Conservation (phyloP, 1,140 invertebrate species). For the Pachypeltis micranthus region DNA sequence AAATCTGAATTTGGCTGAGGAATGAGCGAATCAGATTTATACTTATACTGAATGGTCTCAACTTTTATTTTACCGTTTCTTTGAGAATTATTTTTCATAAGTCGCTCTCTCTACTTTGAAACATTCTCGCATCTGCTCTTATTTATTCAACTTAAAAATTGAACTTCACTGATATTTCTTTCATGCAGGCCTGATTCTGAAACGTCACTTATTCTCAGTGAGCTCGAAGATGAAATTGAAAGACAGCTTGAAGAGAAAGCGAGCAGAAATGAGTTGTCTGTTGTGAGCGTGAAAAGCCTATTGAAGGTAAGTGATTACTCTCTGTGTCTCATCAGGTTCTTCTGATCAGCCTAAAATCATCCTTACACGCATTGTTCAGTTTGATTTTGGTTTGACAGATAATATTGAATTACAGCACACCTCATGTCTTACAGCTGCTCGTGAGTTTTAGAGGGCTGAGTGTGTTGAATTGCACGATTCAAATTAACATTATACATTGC, state of each 20-base stretch:
- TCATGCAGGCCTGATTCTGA: no score
- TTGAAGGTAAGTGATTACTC: conserved; percentile 32
- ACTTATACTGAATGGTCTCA: no score
- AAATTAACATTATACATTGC: no score
- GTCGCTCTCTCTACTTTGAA: no score
- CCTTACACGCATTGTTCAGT: neutral
- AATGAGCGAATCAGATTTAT: no score
- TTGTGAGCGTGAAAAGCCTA: conserved; percentile 54
- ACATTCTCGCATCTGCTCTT: no score
- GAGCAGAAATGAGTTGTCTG: conserved; percentile 49
- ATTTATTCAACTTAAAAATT: no score
- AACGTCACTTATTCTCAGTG: conserved; percentile 11
- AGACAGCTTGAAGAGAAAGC: conserved; percentile 51
- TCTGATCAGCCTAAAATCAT: neutral
- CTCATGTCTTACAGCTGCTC: neutral
- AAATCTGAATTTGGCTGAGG: no score
- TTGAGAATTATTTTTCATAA: no score
- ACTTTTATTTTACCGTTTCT: no score
- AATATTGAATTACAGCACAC: neutral
- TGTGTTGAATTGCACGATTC: neutral
- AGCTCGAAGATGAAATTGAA: conserved; percentile 50
- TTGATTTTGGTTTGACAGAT: neutral
- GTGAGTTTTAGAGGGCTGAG: neutral
- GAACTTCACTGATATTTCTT: no score
- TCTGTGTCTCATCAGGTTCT: neutral